Conservation (phyloP, 2,797 vertebrate species). For the Tapera naevia region DNA sequence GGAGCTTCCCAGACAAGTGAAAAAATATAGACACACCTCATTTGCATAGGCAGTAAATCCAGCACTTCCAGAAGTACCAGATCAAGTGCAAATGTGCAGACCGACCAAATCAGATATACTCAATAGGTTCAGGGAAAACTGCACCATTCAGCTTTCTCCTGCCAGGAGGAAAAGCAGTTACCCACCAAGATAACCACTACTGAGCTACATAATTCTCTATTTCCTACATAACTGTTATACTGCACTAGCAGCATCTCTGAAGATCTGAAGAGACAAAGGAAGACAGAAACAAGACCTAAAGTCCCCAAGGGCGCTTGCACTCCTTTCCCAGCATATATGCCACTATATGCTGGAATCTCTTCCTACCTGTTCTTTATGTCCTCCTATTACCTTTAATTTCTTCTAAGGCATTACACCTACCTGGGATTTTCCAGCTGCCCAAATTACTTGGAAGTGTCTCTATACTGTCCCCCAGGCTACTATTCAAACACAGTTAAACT, state of each 20-base stretch:
- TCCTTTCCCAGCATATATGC: background rate
- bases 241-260: background rate
- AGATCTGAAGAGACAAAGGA: background rate
- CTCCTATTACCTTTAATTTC: background rate
- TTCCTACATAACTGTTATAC: background rate
- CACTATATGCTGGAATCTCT: background rate
- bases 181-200: background rate
- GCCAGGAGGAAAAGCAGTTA: background rate
- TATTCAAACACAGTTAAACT: constrained; percentile 7
- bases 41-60: constrained; percentile 49
- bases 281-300: background rate
- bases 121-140: background rate
- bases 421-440: constrained; percentile 35
- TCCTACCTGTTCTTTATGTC: constrained; percentile 22
- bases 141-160: background rate
- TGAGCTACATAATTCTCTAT: background rate
- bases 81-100: constrained; percentile 12
- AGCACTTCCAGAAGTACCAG: constrained; percentile 58
- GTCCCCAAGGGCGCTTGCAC: background rate
- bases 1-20: background rate
- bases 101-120: background rate
- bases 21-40: background rate
- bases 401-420: constrained; percentile 21
- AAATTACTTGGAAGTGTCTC: background rate
- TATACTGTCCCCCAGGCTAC: background rate